Base-by-base conservation (phyloP, 53 echinoderm and acorn worm species). In the Luidia sarsii region DNA sequence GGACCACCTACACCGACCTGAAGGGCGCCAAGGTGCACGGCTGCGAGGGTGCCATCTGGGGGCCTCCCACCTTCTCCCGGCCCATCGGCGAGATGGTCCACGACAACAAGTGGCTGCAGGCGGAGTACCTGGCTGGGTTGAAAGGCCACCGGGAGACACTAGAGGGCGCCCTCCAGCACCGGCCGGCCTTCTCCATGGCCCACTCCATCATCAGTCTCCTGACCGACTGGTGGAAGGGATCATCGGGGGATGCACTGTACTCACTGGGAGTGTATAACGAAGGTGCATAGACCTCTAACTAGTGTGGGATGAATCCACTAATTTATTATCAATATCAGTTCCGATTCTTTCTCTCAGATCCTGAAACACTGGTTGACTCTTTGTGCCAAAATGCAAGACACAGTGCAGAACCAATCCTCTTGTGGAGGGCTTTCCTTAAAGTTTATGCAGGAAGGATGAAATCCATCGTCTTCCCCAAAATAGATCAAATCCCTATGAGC, bases 11-110 rank as follows among this genome's bases (percentile, higher is more conserved):
- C 49, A 73, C 81, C 22, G 99, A 99, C 39, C 49, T 94, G 35
- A 77, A 71, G 16, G 56, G 87, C 22, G 89, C 94, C 5, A 61
- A 82, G 22, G 99, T 99, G 11, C 94, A 86, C 70, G 87, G 89
- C 7, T 99, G 91, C 82, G 99, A 99, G 57, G 99, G 99, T 1
- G 99, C 99, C 31, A 94, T 99, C 56, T 94, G 91, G 91, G 99
- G 99, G 18, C 99, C 99, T 4, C 87, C 94, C 0, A 84, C 66
- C 16, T 99, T 89, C 82, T 94, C 99, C 1, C 79, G 99, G 46
- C 99, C 99, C 18, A 82, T 99, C 16, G 70, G 61, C 20, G 94
- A 99, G 41, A 89, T 99, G 85, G 94, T 99, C 27, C 94, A 99
- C 67, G 99, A 99, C 85, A 89, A 99, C 65, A 94, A 94, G 57